A percentile compares a stretch with the other conserved stretches of the same genome.
phyloP scores from a whole-genome alignment of 2,888 invertebrate genomes.

The Calameuta idolon region DNA sequence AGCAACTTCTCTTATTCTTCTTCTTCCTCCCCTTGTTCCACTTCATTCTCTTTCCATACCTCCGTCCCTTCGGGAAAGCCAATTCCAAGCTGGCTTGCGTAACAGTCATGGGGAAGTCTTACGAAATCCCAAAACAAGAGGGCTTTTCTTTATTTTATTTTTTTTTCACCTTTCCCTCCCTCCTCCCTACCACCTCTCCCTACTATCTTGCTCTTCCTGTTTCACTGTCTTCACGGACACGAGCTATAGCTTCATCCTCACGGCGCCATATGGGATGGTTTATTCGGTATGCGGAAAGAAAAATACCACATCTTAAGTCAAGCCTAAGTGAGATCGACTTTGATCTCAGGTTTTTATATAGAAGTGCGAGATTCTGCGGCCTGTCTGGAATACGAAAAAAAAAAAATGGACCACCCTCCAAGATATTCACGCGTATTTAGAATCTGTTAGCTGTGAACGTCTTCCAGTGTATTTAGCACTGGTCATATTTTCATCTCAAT shows the following conservation, averaged over 20 bases:
- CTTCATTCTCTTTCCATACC: no score
- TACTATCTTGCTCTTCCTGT: conserved; percentile 16
- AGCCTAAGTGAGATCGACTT: conserved; percentile 39
- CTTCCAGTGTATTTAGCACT: no score
- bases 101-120: no score
- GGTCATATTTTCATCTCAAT: no score
- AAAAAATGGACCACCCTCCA: not conserved
- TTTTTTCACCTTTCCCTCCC: conserved; percentile 9
- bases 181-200: conserved; percentile 15
- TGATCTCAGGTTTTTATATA: conserved; percentile 46
- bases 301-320: conserved; percentile 33
- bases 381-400: not conserved
- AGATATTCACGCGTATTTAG: no score
- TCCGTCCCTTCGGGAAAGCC: no score
- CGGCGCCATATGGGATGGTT: conserved; percentile 43
- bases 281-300: conserved; percentile 42
- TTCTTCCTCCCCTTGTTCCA: no score
- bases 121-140: no score
- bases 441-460: no score
- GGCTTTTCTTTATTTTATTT: conserved; percentile 19
- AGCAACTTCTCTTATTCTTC: no score
- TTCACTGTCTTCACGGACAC: not conserved
- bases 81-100: no score
- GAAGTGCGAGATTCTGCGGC: conserved; percentile 23
- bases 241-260: conserved; percentile 6